These are phyloP conservation scores for Paralichthys olivaceus DNA, from an alignment of 2,113 vertebrate species.

Conservation along the genomic window DNA sequence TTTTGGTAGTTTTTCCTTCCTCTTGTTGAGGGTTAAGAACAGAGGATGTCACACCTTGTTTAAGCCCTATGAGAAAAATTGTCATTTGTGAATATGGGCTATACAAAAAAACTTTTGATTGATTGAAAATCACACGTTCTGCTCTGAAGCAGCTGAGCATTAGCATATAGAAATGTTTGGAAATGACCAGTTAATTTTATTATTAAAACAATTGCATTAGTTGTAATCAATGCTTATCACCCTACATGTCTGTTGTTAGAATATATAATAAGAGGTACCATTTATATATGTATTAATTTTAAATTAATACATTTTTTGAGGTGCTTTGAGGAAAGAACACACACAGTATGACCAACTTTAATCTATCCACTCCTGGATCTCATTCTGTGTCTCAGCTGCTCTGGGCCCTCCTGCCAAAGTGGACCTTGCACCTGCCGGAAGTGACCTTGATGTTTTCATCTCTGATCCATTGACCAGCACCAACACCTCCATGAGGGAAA, in stretches of 20 bases:
- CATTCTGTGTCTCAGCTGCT: slow-evolving; percentile 46
- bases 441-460: slow-evolving; percentile 62
- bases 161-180: too few relatives aligned
- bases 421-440: slow-evolving; percentile 25
- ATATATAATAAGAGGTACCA: not conserved
- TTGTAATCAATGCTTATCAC: not conserved
- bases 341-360: not conserved
- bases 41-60: too few relatives aligned
- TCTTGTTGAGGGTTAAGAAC: too few relatives aligned
- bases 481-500: slow-evolving; percentile 70
- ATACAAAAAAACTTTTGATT: too few relatives aligned
- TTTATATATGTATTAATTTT: not conserved
- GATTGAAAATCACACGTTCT: too few relatives aligned
- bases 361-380: not conserved
- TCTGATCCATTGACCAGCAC: slow-evolving; percentile 58
- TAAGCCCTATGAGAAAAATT: too few relatives aligned
- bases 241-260: not conserved
- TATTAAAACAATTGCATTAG: not conserved
- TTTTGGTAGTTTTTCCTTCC: too few relatives aligned
- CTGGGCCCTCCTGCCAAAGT: slow-evolving; percentile 75
- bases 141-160: too few relatives aligned
- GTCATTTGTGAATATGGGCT: too few relatives aligned
- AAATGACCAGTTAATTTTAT: not conserved
- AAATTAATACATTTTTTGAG: not conserved
- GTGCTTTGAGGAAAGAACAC: not conserved